Evolutionary conservation across 2,888 invertebrate genomes (phyloP), one percentile per base, ranked within the genome.

Genomic region (Ommatoiulus sabulosus): DNA sequence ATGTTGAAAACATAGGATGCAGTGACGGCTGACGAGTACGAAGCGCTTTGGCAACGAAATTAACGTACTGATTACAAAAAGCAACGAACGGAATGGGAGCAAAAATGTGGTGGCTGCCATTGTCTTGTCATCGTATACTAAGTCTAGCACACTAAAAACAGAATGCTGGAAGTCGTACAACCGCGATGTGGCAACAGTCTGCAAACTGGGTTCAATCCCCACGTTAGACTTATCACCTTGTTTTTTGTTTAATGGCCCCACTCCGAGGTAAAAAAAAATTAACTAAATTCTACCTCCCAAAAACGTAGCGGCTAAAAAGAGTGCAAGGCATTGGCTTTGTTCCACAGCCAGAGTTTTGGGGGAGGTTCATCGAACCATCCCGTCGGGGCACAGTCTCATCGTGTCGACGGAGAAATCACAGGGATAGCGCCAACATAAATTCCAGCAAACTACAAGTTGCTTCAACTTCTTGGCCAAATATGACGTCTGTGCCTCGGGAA

Each of bases 391-490:
- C 8, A 57, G 57, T 57, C 57, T 57, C 57, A 57, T 57, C 57
- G 57, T 57, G 57, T 57, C 57, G 57, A 57, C 57, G 15, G 57
- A 57, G 57, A 57, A 57, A 57, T 57, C 57, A 57, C 57, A 57
- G 57, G 57, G 57, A 12, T 57, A 57, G 57, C 12, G 12, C 57
- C 4, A 57, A 15, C 57, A 57, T 57, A 57, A 57, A 57, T 57
- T 57, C 57, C 57, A 57, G 15, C 57, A 57, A 57, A 10, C 17
- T 15, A 57, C 4, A 57, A 57, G 57, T 57, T 57, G 57, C 57
- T 57, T 57, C 57, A 57, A 57, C 57, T 57, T 57, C 15, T 57
- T 57, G 57, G 57, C 57, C 10, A 57, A 57, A 57, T 57, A 15
- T 35, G 57, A 57, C 57, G 57, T 57, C 57, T 57, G 15, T 35